Base-by-base conservation (phyloP, 2,113 vertebrate species). In the Upupa epops region DNA sequence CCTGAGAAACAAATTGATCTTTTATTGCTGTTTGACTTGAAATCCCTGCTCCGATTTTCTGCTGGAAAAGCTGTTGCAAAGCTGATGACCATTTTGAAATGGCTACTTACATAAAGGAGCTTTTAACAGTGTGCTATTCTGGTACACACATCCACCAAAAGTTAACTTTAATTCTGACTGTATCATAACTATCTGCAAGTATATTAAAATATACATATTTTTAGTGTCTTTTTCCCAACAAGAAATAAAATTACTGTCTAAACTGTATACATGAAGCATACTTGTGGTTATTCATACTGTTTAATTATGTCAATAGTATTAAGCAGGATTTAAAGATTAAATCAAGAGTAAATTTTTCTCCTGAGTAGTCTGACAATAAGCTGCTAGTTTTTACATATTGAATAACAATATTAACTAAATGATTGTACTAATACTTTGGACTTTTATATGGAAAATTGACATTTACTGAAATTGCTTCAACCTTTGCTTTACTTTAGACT, bases 311-410 rank as follows among this genome's bases (percentile, higher is more conserved):
- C 63, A 94, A 45, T 92, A 86, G 42, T 64, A 86, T 94, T 86
- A 93, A 78, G 59, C 10, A 93, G 86, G 34, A 75, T 90, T 88
- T 84, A 84, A 65, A 94, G 77, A 92, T 94, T 86, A 94, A 94
- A 93, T 91, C 51, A 70, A 68, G 66, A 82, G 28, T 64, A 89
- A 81, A 78, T 88, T 86, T 95, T 93, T 82, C 88, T 86, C 84
- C 84, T 81, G 69, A 88, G 68, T 45, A 81, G 79, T 82, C 72
- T 94, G 61, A 92, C 70, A 91, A 82, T 82, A 79, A 91, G 49
- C 52, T 64, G 29, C 29, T 82, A 42, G 40, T 63, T 84, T 79
- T 83, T 66, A 59, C 37, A 79, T 61, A 34, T 28, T 37, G 45
- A 89, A 74, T 79, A 89, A 86, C 64, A 89, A 88, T 68, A 80